A percentile compares a stretch with the other conserved stretches of the same genome.
Conservation (phyloP, 2,888 invertebrate genomes). For the Temnothorax ravouxi region DNA sequence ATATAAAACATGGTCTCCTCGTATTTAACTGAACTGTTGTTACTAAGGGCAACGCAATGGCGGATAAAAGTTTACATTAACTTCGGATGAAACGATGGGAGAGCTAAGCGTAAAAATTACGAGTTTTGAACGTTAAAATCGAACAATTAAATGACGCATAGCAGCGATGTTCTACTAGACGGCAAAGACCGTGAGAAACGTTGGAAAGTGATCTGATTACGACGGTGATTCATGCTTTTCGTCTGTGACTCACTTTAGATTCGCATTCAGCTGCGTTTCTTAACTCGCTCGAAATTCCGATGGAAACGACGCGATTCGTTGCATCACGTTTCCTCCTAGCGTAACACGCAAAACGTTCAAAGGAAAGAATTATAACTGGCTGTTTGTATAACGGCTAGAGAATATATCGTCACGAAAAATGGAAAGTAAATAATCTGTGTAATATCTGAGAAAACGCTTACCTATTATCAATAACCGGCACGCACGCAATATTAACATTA, state of each 20-base stretch:
- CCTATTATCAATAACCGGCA: background rate
- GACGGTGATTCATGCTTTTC: conserved; percentile 23
- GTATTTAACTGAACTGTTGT: background rate
- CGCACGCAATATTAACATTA: background rate
- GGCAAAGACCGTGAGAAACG: background rate
- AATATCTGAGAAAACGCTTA: conserved; percentile 5
- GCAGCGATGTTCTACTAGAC: background rate
- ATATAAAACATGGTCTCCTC: background rate
- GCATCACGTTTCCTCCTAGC: background rate
- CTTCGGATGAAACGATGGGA: background rate
- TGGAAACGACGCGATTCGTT: background rate
- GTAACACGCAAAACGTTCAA: background rate
- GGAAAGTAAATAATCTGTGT: background rate
- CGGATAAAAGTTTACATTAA: background rate
- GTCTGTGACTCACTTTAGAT: background rate
- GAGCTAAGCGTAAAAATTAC: background rate
- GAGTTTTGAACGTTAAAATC: background rate
- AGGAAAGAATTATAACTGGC: background rate
- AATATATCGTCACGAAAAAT: background rate
- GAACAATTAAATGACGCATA: conserved; percentile 13
- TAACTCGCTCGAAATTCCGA: conserved; percentile 1
- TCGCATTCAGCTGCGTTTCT: background rate
- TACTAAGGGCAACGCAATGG: background rate
- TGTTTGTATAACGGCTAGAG: no score
- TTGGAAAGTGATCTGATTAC: background rate